phyloP scores from a whole-genome alignment of 1,140 invertebrate genomes.

The Hypothenemus hampei region DNA sequence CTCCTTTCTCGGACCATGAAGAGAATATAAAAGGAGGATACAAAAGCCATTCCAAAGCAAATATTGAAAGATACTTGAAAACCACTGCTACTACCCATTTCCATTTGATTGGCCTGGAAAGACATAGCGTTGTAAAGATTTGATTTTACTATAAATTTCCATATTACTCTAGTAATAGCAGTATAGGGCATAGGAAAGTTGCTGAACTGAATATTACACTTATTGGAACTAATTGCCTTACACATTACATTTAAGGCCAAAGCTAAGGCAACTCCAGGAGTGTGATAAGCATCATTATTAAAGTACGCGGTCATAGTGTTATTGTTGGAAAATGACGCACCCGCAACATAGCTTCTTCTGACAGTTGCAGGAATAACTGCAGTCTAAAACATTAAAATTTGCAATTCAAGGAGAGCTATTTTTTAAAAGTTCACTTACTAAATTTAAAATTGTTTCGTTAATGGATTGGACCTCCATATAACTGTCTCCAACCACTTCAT shows the following conservation, averaged over 20 bases:
- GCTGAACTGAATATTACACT: slow-evolving; percentile 52
- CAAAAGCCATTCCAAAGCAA: slow-evolving; percentile 64
- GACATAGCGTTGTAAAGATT: neutral
- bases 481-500: neutral
- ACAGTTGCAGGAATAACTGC: slow-evolving; percentile 27
- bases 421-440: slow-evolving; percentile 29
- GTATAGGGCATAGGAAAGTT: slow-evolving; percentile 65
- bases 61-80: slow-evolving; percentile 61
- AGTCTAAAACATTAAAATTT: slow-evolving; percentile 28
- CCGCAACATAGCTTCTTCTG: slow-evolving; percentile 46
- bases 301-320: slow-evolving; percentile 50
- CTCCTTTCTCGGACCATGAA: slow-evolving; percentile 60
- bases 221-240: slow-evolving; percentile 41
- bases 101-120: slow-evolving; percentile 54
- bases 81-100: slow-evolving; percentile 50
- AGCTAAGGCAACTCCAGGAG: slow-evolving; percentile 45
- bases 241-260: slow-evolving; percentile 34
- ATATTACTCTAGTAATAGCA: slow-evolving; percentile 37
- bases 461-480: slow-evolving; percentile 16
- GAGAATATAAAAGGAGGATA: slow-evolving; percentile 69
- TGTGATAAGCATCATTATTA: slow-evolving; percentile 65
- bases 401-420: neutral
- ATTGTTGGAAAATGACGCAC: slow-evolving; percentile 8
- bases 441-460: slow-evolving; percentile 11
- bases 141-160: too few relatives aligned